Percentiles rank a stretch among this genome's conserved stretches.
These are phyloP conservation scores for Agrilus mali DNA, from an alignment of 2,888 invertebrate genomes.

Conservation along the genomic window DNA sequence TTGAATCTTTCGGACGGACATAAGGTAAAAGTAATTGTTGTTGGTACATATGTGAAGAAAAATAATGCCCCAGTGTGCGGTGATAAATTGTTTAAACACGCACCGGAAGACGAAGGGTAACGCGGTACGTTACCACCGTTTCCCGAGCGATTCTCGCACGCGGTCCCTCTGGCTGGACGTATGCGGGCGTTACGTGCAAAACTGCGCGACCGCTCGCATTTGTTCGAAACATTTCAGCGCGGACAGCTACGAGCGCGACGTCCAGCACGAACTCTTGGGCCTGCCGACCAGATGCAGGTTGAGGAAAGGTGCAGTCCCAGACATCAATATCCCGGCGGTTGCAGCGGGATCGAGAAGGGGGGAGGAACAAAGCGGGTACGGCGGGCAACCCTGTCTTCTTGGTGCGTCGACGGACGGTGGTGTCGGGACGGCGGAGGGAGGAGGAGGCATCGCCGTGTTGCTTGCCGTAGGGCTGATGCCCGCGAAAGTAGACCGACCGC, in stretches of 20 bases:
- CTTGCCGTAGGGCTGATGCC: slow-evolving; percentile 44
- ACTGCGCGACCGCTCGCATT: slow-evolving; percentile 42
- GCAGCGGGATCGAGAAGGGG: slow-evolving; percentile 16
- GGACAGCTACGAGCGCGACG: slow-evolving; percentile 41
- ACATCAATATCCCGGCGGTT: slow-evolving; percentile 7
- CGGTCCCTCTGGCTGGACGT: slow-evolving; percentile 40
- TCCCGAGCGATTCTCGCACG: slow-evolving; percentile 40
- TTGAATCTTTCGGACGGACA: too few relatives aligned
- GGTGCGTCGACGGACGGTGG: slow-evolving; percentile 2
- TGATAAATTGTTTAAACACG: slow-evolving; percentile 42
- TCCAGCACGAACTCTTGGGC: slow-evolving; percentile 41
- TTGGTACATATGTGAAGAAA: too few relatives aligned
- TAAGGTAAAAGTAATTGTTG: not conserved
- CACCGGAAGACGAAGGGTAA: slow-evolving; percentile 43
- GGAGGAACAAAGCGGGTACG: slow-evolving; percentile 18
- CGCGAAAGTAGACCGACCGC: slow-evolving; percentile 14
- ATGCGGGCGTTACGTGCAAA: slow-evolving; percentile 39
- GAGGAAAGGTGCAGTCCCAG: slow-evolving; percentile 36
- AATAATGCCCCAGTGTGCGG: slow-evolving; percentile 45
- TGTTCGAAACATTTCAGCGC: slow-evolving; percentile 41
- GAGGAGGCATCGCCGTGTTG: slow-evolving; percentile 36
- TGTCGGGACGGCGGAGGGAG: slow-evolving; percentile 4
- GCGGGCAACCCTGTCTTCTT: slow-evolving; percentile 10
- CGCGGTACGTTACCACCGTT: slow-evolving; percentile 44
- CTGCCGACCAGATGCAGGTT: slow-evolving; percentile 39